Evolutionary conservation across 1,140 invertebrate species (phyloP), one percentile per base, ranked within the genome.

Genomic region (Ephestia elutella): DNA sequence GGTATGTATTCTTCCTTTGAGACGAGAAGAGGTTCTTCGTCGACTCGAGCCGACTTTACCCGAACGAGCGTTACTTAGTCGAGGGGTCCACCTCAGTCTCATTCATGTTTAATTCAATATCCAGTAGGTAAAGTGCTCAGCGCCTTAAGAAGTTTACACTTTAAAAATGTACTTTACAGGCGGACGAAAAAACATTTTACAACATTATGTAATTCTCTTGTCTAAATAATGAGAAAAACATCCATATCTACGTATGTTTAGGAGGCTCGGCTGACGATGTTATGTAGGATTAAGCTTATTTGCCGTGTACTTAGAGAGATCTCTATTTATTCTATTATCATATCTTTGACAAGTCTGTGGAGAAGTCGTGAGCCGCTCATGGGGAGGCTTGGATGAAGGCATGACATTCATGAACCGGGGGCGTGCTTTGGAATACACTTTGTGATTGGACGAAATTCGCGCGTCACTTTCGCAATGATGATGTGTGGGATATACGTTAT

Each of bases 391-490:
- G 10, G 38, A 15, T 54, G 49, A 17, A 44, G 53, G 71, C 79
- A 80, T 81, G 82, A 77, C 65, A 69, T 60, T 56, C 82, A 85
- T 81, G 82, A 74, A 56, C 28, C 58, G 73, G 68, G 74, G 82
- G 80, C 82, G 80, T 85, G 82, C 65, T 62, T 13, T 18, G 53
- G 54, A 44, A 38, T 44, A 15, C 15, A 11, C 8, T 20, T 51
- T 53, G 18, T 55, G 60, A 80, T 82, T 82, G 77, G 79, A 35
- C 19, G 32, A 38, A 38, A n/a, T 57, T 63, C 11, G 28, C 35
- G 51, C 62, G 30, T 54, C 62, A 62, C 65, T 64, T 58, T 49
- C 3, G 49, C 49, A 44, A 25, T 25, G 38, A 15, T 44, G 13
- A 2, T n/a, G 13, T 15, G 15, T 10, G 5, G 13, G 13, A 44